Evolutionary conservation across 2,797 vertebrate species (phyloP).

Genomic region (Champsocephalus esox): DNA sequence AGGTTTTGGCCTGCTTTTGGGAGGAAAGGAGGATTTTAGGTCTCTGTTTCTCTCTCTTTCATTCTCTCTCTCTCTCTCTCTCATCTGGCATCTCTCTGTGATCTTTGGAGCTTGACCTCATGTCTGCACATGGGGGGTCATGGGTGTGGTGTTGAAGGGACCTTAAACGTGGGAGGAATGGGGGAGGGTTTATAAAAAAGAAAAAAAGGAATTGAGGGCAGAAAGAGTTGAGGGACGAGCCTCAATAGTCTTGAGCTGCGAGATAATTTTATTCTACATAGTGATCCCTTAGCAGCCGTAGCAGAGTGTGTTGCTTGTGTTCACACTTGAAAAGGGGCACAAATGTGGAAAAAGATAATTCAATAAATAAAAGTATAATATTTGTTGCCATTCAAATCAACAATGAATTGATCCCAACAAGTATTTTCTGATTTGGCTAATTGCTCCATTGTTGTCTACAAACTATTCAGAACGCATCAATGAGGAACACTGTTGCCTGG

Average conservation of each 20-base stretch:
- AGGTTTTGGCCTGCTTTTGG: slow-evolving; percentile 78
- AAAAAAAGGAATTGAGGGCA: slow-evolving; percentile 62
- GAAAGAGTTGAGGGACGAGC: slow-evolving; percentile 68
- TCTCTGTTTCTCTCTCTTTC: slow-evolving; percentile 58
- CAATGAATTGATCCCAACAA: neutral
- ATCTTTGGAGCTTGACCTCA: slow-evolving; percentile 88
- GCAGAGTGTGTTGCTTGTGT: slow-evolving; percentile 3
- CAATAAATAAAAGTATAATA: neutral
- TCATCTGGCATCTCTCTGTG: slow-evolving; percentile 84
- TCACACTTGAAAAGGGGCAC: slow-evolving; percentile 1
- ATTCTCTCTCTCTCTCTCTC: slow-evolving; percentile 34
- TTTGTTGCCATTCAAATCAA: neutral
- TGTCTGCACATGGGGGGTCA: slow-evolving; percentile 84
- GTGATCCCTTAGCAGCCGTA: slow-evolving; percentile 34
- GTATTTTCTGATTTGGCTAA: neutral
- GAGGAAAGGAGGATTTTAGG: slow-evolving; percentile 76
- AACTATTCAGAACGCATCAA: slow-evolving; percentile 16
- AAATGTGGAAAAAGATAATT: neutral
- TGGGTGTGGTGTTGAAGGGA: slow-evolving; percentile 73
- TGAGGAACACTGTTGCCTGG: neutral
- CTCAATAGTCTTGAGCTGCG: slow-evolving; percentile 63
- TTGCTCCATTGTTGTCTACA: slow-evolving; percentile 1
- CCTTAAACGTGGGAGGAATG: slow-evolving; percentile 66
- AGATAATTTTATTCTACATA: slow-evolving; percentile 38
- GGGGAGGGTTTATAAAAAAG: slow-evolving; percentile 47